Conservation (phyloP, 2,113 vertebrate species). For the Platysteira castanea region DNA sequence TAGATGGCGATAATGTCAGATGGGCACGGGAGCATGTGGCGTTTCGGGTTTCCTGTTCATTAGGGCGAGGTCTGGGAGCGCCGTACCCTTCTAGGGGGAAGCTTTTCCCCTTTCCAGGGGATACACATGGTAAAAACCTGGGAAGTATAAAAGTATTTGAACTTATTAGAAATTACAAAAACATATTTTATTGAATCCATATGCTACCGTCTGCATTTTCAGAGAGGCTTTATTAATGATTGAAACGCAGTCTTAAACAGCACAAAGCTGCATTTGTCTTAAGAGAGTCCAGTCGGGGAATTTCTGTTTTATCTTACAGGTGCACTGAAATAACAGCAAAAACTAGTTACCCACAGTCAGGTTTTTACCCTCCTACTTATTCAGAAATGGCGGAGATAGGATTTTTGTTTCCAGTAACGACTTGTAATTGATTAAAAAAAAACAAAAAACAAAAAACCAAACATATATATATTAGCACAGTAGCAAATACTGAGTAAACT, state of each 20-base stretch:
- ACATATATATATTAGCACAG: not conserved
- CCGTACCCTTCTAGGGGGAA: constrained; percentile 33
- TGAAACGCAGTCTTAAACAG: constrained; percentile 60
- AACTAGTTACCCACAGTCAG: not conserved
- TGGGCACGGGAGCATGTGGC: not conserved
- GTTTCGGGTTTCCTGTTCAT: constrained; percentile 57
- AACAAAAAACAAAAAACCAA: too few species aligned
- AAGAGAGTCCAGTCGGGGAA: constrained; percentile 53
- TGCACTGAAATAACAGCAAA: constrained; percentile 68
- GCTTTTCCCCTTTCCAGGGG: constrained; percentile 17
- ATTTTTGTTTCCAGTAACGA: constrained; percentile 8
- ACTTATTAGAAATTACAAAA: constrained; percentile 84
- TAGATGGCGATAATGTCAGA: constrained; percentile 7
- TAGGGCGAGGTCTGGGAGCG: constrained; percentile 54
- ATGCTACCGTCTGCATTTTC: constrained; percentile 74
- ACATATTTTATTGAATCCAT: constrained; percentile 82
- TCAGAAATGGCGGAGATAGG: not conserved
- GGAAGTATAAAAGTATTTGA: constrained; percentile 72
- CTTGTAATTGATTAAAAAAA: not conserved
- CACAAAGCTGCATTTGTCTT: constrained; percentile 78
- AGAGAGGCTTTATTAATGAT: constrained; percentile 73
- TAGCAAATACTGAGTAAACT: not conserved
- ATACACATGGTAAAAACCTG: constrained; percentile 77
- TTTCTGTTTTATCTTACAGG: constrained; percentile 78
- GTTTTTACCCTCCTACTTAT: not conserved